Conservation (phyloP, 2,888 invertebrate genomes). For the Eurois occulta region DNA sequence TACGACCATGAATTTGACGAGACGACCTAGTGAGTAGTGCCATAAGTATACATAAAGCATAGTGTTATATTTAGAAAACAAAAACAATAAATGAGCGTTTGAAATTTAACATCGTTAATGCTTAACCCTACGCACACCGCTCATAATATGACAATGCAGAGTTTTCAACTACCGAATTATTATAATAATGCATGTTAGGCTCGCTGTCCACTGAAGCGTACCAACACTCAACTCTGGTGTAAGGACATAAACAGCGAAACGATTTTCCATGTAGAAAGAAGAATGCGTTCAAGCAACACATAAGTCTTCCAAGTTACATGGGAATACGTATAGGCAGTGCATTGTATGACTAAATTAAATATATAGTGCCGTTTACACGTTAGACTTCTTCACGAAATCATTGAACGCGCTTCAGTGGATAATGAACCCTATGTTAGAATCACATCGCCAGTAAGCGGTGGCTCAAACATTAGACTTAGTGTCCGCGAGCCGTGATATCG, state of each 20-base stretch:
- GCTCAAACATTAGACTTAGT: constrained; percentile 57
- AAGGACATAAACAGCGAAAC: constrained; percentile 32
- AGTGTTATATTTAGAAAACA: constrained; percentile 73
- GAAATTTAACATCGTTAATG: constrained; percentile 76
- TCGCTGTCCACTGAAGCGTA: constrained; percentile 49
- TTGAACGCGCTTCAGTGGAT: constrained; percentile 44
- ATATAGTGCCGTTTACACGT: constrained; percentile 52
- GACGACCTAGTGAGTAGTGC: constrained; percentile 69
- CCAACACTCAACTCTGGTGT: constrained; percentile 19
- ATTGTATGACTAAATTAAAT: constrained; percentile 52
- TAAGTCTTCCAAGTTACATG: constrained; percentile 48
- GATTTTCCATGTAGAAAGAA: constrained; percentile 44
- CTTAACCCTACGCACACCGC: constrained; percentile 76
- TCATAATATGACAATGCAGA: constrained; percentile 69
- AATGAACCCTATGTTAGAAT: constrained; percentile 44
- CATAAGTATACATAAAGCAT: constrained; percentile 72
- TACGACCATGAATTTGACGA: constrained; percentile 59
- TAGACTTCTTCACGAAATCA: constrained; percentile 24
- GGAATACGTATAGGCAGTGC: constrained; percentile 55
- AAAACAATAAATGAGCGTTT: constrained; percentile 77
- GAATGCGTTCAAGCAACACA: constrained; percentile 45
- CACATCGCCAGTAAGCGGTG: constrained; percentile 65
- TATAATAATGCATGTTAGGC: constrained; percentile 58
- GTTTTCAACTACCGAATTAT: constrained; percentile 70
- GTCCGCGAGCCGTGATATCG: constrained; percentile 60